These are phyloP conservation scores for Mylabris phalerata DNA, from an alignment of 1,140 invertebrate genomes.

Conservation along the genomic window DNA sequence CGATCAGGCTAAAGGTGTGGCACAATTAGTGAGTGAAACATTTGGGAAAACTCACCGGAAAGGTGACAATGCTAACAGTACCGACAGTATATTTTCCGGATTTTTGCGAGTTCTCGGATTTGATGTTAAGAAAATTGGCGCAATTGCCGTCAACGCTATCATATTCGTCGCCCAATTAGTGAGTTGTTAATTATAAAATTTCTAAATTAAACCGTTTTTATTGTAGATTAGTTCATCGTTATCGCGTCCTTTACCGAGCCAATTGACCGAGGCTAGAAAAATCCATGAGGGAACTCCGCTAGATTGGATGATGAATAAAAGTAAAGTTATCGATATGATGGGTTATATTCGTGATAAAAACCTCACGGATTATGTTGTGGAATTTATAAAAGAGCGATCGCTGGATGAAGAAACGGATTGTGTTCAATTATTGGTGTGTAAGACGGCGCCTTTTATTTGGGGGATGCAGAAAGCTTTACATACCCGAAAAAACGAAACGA, in stretches of 20 bases:
- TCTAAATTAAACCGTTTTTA: slow-evolving; percentile 7
- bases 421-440: slow-evolving; percentile 67
- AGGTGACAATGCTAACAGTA: slow-evolving; percentile 16
- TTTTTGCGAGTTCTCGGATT: slow-evolving; percentile 67
- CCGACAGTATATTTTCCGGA: slow-evolving; percentile 48
- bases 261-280: slow-evolving; percentile 29
- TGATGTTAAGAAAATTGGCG: slow-evolving; percentile 64
- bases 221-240: slow-evolving; percentile 49
- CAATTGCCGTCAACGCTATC: slow-evolving; percentile 70
- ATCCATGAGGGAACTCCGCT: slow-evolving; percentile 41
- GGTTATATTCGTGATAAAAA: slow-evolving; percentile 51
- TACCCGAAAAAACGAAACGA: slow-evolving; percentile 31
- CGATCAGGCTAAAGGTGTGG: slow-evolving; percentile 45
- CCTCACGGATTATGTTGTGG: slow-evolving; percentile 57
- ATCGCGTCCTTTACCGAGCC: slow-evolving; percentile 25
- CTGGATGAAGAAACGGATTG: slow-evolving; percentile 57
- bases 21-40: slow-evolving; percentile 45
- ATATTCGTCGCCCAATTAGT: slow-evolving; percentile 80
- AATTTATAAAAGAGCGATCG: slow-evolving; percentile 46
- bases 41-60: slow-evolving; percentile 36
- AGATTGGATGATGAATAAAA: slow-evolving; percentile 46
- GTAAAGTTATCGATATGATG: slow-evolving; percentile 49
- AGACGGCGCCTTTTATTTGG: slow-evolving; percentile 64
- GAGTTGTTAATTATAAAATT: slow-evolving; percentile 38
- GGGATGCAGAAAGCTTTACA: slow-evolving; percentile 61